Conservation (phyloP, 2,797 vertebrate genomes). For the Scarus forsteni region DNA sequence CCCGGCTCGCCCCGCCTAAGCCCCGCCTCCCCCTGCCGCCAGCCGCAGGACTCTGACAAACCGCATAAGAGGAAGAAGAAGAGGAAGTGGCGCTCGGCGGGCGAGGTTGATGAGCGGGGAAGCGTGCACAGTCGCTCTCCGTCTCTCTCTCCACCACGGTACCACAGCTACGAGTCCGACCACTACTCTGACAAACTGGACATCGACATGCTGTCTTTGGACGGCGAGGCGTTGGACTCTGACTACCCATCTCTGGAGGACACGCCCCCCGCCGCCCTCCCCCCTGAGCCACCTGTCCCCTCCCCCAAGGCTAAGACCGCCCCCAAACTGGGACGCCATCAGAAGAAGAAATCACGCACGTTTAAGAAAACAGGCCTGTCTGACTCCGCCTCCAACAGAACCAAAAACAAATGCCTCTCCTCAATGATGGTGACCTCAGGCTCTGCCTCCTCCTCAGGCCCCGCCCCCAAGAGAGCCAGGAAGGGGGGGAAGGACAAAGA, state of each 20-base stretch:
- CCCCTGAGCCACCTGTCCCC: constrained; percentile 70
- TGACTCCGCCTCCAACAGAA: constrained; percentile 72
- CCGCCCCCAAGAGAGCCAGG: constrained; percentile 68
- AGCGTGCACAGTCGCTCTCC: constrained; percentile 70
- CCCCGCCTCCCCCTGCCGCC: constrained; percentile 62
- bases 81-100: constrained; percentile 74
- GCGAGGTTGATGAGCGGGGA: constrained; percentile 63
- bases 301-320: constrained; percentile 75
- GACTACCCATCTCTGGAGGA: constrained; percentile 86
- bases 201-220: constrained; percentile 84
- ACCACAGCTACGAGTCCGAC: constrained; percentile 82
- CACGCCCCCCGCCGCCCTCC: constrained; percentile 75
- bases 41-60: constrained; percentile 66
- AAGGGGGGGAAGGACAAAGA: constrained; percentile 83
- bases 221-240: constrained; percentile 86
- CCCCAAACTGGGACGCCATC: constrained; percentile 71
- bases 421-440: constrained; percentile 67
- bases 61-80: constrained; percentile 83
- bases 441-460: constrained; percentile 65
- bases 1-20: constrained; percentile 78
- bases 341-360: constrained; percentile 80
- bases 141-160: constrained; percentile 74
- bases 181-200: constrained; percentile 81
- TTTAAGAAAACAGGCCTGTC: constrained; percentile 75
- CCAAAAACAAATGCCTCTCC: constrained; percentile 78